Conservation (phyloP, 2,888 invertebrate species). For the Scaptomyza parva region DNA sequence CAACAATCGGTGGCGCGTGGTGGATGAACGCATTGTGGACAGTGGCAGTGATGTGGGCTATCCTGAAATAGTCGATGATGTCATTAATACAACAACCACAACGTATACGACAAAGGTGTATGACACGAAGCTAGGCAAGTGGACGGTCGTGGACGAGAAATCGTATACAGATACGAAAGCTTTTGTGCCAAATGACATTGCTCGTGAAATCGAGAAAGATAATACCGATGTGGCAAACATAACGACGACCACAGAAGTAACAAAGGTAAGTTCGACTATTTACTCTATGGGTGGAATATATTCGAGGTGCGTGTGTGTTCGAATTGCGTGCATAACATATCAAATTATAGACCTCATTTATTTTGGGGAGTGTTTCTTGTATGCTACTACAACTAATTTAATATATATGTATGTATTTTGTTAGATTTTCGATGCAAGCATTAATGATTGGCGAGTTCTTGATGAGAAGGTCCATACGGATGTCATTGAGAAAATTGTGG, state of each 20-base stretch:
- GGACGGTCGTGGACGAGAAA: slow-evolving; percentile 85
- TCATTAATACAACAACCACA: slow-evolving; percentile 84
- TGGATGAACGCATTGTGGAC: slow-evolving; percentile 86
- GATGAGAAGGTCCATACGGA: slow-evolving; percentile 85
- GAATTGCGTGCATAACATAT: background rate
- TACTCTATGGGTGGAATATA: background rate
- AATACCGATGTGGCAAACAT: slow-evolving; percentile 85
- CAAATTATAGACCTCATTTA: background rate
- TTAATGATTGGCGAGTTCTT: slow-evolving; percentile 85
- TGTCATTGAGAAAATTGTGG: slow-evolving; percentile 85
- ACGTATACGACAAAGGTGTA: slow-evolving; percentile 85
- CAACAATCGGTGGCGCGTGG: slow-evolving; percentile 84
- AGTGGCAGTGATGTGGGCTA: slow-evolving; percentile 83
- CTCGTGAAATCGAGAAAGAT: slow-evolving; percentile 85
- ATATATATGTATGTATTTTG: too few relatives aligned
- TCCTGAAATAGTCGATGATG: slow-evolving; percentile 85
- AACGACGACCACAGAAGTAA: slow-evolving; percentile 85
- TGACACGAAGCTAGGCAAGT: slow-evolving; percentile 84
- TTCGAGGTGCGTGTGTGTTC: slow-evolving; percentile 13
- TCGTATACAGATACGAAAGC: slow-evolving; percentile 84
- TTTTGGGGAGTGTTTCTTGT: slow-evolving; percentile 24
- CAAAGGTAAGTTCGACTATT: slow-evolving; percentile 82
- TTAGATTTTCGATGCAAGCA: slow-evolving; percentile 85
- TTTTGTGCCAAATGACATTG: slow-evolving; percentile 84
- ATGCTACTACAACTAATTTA: background rate